A percentile compares a stretch with the other conserved stretches of the same genome.
Evolutionary conservation across 2,888 invertebrate genomes (phyloP).

Genomic region (Pterobdella sp.): DNA sequence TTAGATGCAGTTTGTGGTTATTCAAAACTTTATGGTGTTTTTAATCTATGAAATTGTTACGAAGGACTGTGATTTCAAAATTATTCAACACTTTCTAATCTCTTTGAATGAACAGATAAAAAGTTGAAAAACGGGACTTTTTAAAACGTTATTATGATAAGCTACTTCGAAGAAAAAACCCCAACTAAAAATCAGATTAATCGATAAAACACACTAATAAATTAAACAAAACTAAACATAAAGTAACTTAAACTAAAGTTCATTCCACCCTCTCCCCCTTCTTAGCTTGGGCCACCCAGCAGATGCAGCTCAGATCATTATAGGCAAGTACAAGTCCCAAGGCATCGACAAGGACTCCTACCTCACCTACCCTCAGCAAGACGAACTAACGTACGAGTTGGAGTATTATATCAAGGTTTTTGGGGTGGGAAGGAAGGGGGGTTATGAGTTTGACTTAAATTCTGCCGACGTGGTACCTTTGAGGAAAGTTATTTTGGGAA

Average conservation of each 20-base stretch:
- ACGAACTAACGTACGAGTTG: conserved; percentile 26
- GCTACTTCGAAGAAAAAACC: too few species aligned
- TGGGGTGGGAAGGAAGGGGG: background rate
- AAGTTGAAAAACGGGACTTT: too few species aligned
- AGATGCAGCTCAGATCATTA: conserved; percentile 22
- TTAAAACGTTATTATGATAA: too few species aligned
- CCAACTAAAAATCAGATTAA: too few species aligned
- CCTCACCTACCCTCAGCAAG: conserved; percentile 27
- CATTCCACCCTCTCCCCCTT: background rate
- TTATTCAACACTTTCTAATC: background rate
- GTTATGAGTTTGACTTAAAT: background rate
- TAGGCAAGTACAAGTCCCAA: conserved; percentile 26
- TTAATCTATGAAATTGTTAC: background rate
- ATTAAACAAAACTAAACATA: too few species aligned
- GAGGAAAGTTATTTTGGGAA: too few species aligned
- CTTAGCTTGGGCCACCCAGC: conserved; percentile 25
- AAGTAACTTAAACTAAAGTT: too few species aligned
- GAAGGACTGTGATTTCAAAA: too few species aligned
- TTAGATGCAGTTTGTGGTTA: background rate
- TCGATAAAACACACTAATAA: too few species aligned
- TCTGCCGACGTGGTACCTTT: background rate
- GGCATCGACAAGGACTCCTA: conserved; percentile 21
- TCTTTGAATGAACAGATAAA: background rate
- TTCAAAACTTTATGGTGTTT: background rate
- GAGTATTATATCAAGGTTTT: conserved; percentile 25